Conservation (phyloP, 2,888 invertebrate genomes). For the Onchidella celtica region DNA sequence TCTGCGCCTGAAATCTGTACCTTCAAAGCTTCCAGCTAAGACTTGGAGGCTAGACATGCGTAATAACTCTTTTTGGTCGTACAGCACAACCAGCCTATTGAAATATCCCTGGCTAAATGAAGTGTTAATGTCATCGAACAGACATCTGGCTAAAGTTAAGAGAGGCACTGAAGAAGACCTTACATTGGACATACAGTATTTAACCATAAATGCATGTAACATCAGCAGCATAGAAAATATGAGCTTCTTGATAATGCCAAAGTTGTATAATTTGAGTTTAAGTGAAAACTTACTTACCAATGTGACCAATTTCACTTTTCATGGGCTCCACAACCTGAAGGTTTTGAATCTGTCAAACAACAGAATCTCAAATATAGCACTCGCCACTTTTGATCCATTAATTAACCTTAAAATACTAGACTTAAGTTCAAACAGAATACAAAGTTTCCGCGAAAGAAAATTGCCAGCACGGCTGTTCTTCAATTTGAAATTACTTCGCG, state of each 20-base stretch:
- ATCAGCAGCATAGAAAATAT: neutral
- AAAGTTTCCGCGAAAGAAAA: neutral
- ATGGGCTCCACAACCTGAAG: neutral
- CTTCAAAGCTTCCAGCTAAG: neutral
- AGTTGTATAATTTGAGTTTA: neutral
- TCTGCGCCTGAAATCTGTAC: neutral
- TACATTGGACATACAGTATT: neutral
- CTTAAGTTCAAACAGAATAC: neutral
- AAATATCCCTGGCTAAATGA: neutral
- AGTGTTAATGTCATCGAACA: neutral
- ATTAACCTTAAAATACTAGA: neutral
- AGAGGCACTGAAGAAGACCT: neutral
- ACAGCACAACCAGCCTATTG: neutral
- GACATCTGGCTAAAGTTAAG: neutral
- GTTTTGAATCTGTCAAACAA: neutral
- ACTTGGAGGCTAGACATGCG: neutral
- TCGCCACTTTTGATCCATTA: neutral
- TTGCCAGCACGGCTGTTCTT: neutral
- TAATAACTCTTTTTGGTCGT: neutral
- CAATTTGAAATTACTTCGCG: neutral
- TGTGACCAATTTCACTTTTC: neutral
- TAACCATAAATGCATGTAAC: neutral
- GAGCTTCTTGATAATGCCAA: neutral
- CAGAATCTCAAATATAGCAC: neutral
- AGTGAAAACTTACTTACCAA: neutral